phyloP scores from a whole-genome alignment of 1,140 invertebrate genomes.

The Metopolophium dirhodum region DNA sequence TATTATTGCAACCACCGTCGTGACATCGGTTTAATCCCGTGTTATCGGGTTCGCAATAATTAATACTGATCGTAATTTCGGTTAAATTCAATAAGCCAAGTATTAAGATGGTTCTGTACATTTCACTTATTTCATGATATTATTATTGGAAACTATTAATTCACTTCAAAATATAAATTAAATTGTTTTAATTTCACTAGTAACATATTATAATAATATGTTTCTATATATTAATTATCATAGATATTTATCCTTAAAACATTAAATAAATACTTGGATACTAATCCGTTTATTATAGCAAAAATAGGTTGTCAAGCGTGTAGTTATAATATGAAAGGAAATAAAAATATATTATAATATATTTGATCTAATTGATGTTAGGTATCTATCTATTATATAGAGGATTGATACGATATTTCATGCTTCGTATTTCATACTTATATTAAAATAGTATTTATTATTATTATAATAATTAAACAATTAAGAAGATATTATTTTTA shows the following conservation, averaged over 20 bases:
- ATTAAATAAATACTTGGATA: neutral
- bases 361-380: neutral
- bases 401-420: neutral
- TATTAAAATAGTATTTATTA: no score
- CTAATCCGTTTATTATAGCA: neutral
- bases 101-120: neutral
- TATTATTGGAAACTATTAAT: neutral
- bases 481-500: no score
- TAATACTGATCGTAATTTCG: neutral
- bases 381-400: neutral
- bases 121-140: neutral
- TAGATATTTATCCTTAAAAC: neutral
- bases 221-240: neutral
- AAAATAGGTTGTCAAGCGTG: neutral
- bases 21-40: neutral
- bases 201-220: neutral
- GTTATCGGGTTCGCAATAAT: neutral
- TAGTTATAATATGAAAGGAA: neutral
- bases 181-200: neutral
- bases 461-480: no score
- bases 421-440: no score
- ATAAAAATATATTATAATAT: no score
- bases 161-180: neutral
- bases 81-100: neutral
- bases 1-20: constrained; percentile 10